phyloP scores from a whole-genome alignment of 2,113 vertebrate genomes.

The Emydura subglobosa region DNA sequence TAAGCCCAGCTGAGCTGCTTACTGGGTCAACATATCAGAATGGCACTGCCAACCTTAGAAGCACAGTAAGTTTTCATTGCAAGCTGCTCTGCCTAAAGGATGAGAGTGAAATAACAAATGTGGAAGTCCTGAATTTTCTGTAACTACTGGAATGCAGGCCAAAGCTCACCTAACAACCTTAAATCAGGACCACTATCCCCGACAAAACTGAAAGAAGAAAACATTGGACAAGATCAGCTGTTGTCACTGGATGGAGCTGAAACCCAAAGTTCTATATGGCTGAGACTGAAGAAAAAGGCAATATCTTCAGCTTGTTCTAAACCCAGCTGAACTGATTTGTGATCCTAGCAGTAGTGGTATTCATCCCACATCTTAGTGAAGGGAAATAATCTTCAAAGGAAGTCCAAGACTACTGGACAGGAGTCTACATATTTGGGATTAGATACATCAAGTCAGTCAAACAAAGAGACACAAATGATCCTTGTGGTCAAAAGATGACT shows the following conservation, averaged over 20 bases:
- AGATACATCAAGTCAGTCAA: background rate
- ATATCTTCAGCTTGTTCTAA: background rate
- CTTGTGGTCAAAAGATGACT: background rate
- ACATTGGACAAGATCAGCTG: background rate
- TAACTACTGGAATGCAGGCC: background rate
- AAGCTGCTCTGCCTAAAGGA: fast-evolving
- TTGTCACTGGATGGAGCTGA: background rate
- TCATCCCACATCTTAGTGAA: fast-evolving
- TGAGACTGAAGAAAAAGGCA: background rate
- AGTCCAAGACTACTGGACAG: background rate
- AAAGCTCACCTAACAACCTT: background rate
- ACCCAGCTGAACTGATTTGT: background rate
- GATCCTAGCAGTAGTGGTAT: background rate
- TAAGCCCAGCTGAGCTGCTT: background rate
- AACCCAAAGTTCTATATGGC: background rate
- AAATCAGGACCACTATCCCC: background rate
- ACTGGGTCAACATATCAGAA: background rate
- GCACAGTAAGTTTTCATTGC: background rate
- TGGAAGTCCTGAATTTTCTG: background rate
- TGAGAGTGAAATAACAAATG: background rate
- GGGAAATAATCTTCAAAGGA: background rate
- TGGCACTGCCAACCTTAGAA: background rate
- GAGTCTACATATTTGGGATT: background rate
- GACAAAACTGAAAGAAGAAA: background rate
- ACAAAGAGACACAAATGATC: background rate